Evolutionary conservation across 2,113 vertebrate species (phyloP), one percentile per base, ranked within the genome.

Genomic region (Balaenoptera acutorostrata): DNA sequence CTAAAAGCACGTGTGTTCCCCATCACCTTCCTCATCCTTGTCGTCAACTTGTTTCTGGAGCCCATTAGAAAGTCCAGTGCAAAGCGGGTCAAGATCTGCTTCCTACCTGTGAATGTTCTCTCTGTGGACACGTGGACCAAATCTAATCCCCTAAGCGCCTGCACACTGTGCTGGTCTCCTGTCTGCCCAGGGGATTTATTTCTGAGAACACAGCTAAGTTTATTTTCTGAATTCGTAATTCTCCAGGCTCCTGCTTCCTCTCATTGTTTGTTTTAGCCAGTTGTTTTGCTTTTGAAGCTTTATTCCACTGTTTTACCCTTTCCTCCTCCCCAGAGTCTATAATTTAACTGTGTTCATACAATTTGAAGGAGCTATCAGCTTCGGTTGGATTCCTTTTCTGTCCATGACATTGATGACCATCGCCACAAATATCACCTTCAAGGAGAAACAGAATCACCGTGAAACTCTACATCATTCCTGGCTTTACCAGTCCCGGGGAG

Each of bases 151-250:
- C 78, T 63, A 7, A 12, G 6, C 5, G 5, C 23, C 57, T 23
- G 69, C 18, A 9, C 3, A 1, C 15, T 0, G 25, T 2, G 27
- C 44, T 41, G 27, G 18, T 29, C 41, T 85, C 25, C 25, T 0
- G 5, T 49, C 74, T 17, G 44, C 17, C 36, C 3, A 0, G 12
- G 27, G 55, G n/a, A 27, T 71, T 72, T 44, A 68, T 57, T 71
- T 83, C 82, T 91, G 82, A 41, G 55, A 61, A 29, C 6, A 9
- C 7, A 33, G 41, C 44, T 29, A 82, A 75, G 55, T 61, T 69
- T 77, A 68, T 55, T 95, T 89, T 95, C 39, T 88, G 86, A 91
- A 80, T 88, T 77, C 44, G 25, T 21, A 71, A 78, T 74, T 89
- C 71, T 95, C 87, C 46, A 63, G 63, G 41, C 36, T 77, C 33